Evolutionary conservation across 2,888 invertebrate genomes (phyloP), one percentile per base, ranked within the genome.

Genomic region (Galerucella nymphaeae): DNA sequence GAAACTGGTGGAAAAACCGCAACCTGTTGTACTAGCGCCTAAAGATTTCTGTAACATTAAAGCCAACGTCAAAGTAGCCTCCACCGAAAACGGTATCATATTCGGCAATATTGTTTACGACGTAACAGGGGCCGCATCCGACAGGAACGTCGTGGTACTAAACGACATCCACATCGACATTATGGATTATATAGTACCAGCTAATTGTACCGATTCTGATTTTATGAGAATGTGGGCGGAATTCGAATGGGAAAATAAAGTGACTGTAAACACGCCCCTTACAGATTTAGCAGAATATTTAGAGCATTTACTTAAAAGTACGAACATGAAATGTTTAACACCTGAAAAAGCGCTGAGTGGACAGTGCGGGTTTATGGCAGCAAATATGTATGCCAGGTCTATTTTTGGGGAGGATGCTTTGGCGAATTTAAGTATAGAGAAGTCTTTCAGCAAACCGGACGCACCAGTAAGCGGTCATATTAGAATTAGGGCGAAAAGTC

Each of bases 201-300:
- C 97, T 16, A 87, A 90, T 55, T 99, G 99, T 87, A 95, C 93
- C 67, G 99, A 99, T 86, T 92, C 93, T 0, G 99, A 99, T 88
- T 99, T 99, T 90, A 89, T 99, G 8, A 94, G 96, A 87, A 99
- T 99, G 99, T 99, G 99, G 99, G 97, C 98, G 2, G 99, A 99
- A 89, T 99, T 99, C 88, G 99, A 99, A 88, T 99, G 99, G 99
- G 99, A 99, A 89, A 99, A 99, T 88, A 99, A 99, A 91, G 81
- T 80, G 57, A 93, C 97, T 0, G 98, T 99, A 2, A 96, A 96
- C 86, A 99, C 99, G 1, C 93, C 93, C 65, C 92, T 99, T 78
- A 94, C 94, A 0, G 98, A 98, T 85, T 89, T 99, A 71, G 91
- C 95, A 77, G 96, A 96, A 79, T 99, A 98, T 88, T 89, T 99